Base-by-base conservation (phyloP, 2,888 invertebrate species). In the Neoaliturus tenellus region DNA sequence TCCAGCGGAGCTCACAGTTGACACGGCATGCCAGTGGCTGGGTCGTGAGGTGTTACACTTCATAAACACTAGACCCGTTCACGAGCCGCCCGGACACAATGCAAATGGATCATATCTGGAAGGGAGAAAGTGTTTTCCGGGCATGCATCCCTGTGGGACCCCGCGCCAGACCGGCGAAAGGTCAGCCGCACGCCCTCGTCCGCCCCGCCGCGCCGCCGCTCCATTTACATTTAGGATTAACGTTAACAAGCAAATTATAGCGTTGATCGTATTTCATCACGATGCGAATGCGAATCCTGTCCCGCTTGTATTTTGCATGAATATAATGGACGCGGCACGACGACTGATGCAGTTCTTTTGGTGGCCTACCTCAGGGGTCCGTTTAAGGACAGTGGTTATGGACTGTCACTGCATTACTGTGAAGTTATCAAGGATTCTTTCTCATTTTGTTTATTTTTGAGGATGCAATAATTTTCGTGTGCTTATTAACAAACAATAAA, bases 221-320 rank as follows among this genome's bases (percentile, higher is more conserved):
- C 69, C 69, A 39, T 69, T 35, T 69, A 35, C 35, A 69, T 69
- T 69, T 39, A 35, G 73, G 39, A 44, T 75, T 44, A 44, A 75
- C 55, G 78, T 51, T 78, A 78, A 78, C 78, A 78, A 78, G 78
- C 78, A 55, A 78, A 78, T 78, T 78, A 78, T 78, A 75, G 28
- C 71, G 33, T 71, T 71, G 71, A 41, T 71, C 35, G 39, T 33
- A 71, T 71, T 71, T 39, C 71, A 39, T 71, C 20, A 71, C 71
- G 71, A 23, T 6, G 71, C 35, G 35, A 39, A 35, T 71, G 71
- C 71, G 33, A 71, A 41, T 39, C 39, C 71, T 39, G 39, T 71
- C 62, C 62, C 62, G 62, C 62, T 62, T 31, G 62, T 62, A 62
- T 62, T 62, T 62, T 62, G 62, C 62, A 62, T 62, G 62, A 28